Conservation (phyloP, 35 echinoderm and acorn worm species). For the Acanthaster planci region DNA sequence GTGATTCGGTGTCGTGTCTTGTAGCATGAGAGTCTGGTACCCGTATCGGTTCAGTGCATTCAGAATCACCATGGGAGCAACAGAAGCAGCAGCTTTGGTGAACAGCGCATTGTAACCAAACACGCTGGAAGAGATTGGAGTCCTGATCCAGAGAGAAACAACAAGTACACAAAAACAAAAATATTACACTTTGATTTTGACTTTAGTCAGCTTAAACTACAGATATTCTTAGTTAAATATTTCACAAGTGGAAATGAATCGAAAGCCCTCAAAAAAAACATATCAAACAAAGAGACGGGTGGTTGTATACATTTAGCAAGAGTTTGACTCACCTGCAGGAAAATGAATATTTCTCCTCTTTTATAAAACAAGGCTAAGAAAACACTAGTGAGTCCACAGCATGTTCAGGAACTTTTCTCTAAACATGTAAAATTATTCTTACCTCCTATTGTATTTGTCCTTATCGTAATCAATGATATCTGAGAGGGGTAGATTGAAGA, state of each 20-base stretch:
- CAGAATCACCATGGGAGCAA: constrained; percentile 83
- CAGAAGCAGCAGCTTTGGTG: constrained; percentile 85
- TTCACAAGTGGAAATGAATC: too few species aligned
- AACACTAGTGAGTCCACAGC: too few species aligned
- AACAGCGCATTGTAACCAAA: constrained; percentile 99
- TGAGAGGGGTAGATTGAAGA: constrained; percentile 85
- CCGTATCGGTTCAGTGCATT: constrained; percentile 68
- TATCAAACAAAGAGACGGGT: too few species aligned
- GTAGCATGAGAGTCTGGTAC: constrained; percentile 52
- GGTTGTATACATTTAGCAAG: too few species aligned
- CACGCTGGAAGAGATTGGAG: constrained; percentile 87
- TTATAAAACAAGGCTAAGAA: too few species aligned
- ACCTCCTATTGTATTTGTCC: constrained; percentile 69
- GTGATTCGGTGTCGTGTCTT: constrained; percentile 13
- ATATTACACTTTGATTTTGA: too few species aligned
- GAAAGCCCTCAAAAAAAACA: not conserved
- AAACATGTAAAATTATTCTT: constrained; percentile 6
- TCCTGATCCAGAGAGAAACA: constrained; percentile 29
- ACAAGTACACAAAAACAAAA: too few species aligned
- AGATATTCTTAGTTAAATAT: too few species aligned
- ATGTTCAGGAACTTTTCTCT: too few species aligned
- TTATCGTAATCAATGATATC: constrained; percentile 93
- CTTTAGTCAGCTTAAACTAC: too few species aligned
- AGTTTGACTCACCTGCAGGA: too few species aligned
- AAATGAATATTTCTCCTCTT: too few species aligned